Base-by-base conservation (phyloP, 2,888 invertebrate species). In the Sinelater perroti region DNA sequence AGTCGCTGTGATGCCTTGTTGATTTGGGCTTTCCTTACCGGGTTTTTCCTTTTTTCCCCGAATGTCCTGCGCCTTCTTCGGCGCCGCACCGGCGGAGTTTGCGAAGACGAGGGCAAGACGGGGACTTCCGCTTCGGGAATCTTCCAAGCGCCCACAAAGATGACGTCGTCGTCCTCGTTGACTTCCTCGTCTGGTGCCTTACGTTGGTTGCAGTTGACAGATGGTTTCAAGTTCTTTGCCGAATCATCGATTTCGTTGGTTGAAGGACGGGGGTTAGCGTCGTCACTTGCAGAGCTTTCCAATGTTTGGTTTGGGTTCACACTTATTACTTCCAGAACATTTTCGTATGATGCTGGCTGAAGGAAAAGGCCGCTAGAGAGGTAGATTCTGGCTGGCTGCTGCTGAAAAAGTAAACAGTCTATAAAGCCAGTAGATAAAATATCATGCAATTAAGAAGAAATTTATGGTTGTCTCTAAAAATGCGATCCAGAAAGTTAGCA, bases 141-240 rank as follows among this genome's bases (percentile, higher is more conserved):
- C 7, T 28, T 28, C 50, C 66, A 72, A 56, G 69, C 70, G 18
- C 64, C 63, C 1, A 73, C 67, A 52, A 72, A 72, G 33, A 70
- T 62, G 5, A 72, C 70, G 17, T 72, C 72, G 17, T 72, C 70
- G 24, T 67, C 67, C 2, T 40, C 50, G 4, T 49, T 24, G 3
- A 6, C 26, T 24, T 26, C 10, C 4, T 7, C 21, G 3, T 40
- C 40, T 11, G 8, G 8, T 24, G 24, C 24, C 24, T 24, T 44
- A 21, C 28, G 7, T 8, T 11, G 4, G 33, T 14, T 13, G 11
- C 5, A 6, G 8, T 10, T 30, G n/a, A n/a, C n/a, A n/a, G n/a
- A n/a, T 2, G 5, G 30, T 4, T 30, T 5, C 1, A 30, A 5
- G n/a, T n/a, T n/a, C n/a, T n/a, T n/a, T n/a, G n/a, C n/a, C n/a